Evolutionary conservation across 2,797 vertebrate genomes (phyloP), one percentile per base, ranked within the genome.

Genomic region (Acipenser oxyrinchus): DNA sequence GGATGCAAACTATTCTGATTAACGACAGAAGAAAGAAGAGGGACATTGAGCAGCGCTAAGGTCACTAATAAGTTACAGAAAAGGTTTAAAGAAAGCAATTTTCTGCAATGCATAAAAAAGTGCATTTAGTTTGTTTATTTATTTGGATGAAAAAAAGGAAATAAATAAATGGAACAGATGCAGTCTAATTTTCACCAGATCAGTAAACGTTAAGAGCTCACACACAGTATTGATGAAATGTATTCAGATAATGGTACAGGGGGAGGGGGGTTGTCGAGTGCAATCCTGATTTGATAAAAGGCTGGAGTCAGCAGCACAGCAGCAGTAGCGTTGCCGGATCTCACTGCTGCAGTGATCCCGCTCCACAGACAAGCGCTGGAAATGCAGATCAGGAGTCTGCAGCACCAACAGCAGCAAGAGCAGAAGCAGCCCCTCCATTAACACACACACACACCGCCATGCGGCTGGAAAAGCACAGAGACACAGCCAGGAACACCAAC

Each of bases 301-400:
- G 87, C 83, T 84, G 78, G 79, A 89, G 86, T 89, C 89, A 90
- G 90, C 91, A 88, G 65, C 82, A 18, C 15, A 18, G 15, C 15
- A 18, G 15, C 15, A 18, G 15, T 18, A 78, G 72, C 78, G 63
- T 75, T 72, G 72, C 68, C 12, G 67, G 69, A 37, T 37, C 75
- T 71, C 60, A 50, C 72, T 83, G 86, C 93, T 93, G 93, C 94
- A 93, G 87, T 88, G 87, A 83, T 84, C 74, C 76, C 61, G 64
- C 60, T 63, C 50, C 65, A 7, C 53, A 71, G 23, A 70, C 13
- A 59, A 15, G 51, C 49, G 64, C 69, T 70, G 73, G 66, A 84
- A 86, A 85, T 72, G 72, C 85, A 84, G 89, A 91, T 91, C 90
- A 89, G 91, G 87, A 91, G 86, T 84, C 84, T 90, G 88, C 93